These are phyloP conservation scores for Morelia viridis DNA, from an alignment of 2,797 vertebrate species.

Conservation along the genomic window DNA sequence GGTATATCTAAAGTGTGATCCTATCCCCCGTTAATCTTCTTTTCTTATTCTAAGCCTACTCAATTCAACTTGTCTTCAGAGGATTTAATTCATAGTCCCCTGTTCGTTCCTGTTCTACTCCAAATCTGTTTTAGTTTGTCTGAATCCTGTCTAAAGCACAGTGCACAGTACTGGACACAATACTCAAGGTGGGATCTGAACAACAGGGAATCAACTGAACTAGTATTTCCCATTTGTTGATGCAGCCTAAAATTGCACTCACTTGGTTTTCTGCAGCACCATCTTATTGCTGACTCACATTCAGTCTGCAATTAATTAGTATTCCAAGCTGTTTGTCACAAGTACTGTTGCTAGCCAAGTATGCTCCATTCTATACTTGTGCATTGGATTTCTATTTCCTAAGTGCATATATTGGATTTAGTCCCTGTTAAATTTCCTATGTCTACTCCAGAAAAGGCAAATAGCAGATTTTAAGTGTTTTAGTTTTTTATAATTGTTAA, in stretches of 20 bases:
- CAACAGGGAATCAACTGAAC: background rate
- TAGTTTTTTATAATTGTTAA: background rate
- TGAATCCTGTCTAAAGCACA: background rate
- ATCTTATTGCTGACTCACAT: background rate
- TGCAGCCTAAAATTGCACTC: background rate
- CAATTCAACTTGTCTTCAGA: background rate
- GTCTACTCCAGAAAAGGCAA: background rate
- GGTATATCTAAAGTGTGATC: background rate
- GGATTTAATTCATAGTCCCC: background rate
- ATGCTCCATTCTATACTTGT: background rate
- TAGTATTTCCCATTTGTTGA: background rate
- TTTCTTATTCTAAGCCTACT: background rate
- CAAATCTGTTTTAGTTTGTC: background rate
- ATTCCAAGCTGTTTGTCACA: background rate
- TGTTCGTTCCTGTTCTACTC: background rate
- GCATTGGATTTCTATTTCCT: background rate
- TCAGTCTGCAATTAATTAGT: background rate
- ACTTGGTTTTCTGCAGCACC: background rate
- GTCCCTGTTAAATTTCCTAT: background rate
- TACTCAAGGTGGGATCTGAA: background rate
- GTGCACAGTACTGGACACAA: background rate
- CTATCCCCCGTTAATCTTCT: background rate
- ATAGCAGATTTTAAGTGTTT: background rate
- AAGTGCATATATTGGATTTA: background rate
- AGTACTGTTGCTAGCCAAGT: background rate